Base-by-base conservation (phyloP, 2,888 invertebrate species). In the Buathra laborator region DNA sequence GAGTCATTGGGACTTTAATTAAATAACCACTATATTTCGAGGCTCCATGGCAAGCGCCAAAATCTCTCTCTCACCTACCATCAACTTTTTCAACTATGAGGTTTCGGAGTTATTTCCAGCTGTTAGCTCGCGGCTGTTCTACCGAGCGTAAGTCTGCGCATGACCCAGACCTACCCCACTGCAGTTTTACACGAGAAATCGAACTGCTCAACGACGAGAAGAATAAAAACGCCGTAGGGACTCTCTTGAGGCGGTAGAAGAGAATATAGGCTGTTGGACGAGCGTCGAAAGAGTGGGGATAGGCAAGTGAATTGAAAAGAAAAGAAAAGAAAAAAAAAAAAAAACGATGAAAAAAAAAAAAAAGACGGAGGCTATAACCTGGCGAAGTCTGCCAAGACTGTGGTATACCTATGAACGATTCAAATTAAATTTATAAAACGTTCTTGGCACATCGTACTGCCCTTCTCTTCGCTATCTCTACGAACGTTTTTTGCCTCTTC, bases 381-480 rank as follows among this genome's bases (percentile, higher is more conserved):
- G 59, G 51, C 44, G 62, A 78, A 64, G 84, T 76, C 68, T 88
- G 90, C 88, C 88, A 89, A 88, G 79, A 81, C 78, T 66, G 79
- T 76, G 85, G 82, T 72, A 67, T 64, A 85, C 72, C 86, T 75
- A 77, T 83, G 75, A 86, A 85, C 82, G 86, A 83, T 86, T 78
- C 70, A 86, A 89, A 89, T 88, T 84, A 86, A 88, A 90, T 90
- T 90, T 87, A 86, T 88, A 85, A 87, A 89, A 83, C 84, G 86
- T 79, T 88, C 72, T 85, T 88, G 89, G 89, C 88, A 89, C 77
- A 51, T 51, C 79, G 59, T 43, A 76, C 83, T 6, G n/a, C 24
- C 37, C 32, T 3, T 37, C 44, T 70, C 24, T 24, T 75, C 46
- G 44, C 74, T 51, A 67, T 71, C 67, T 62, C 51, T 29, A 9